phyloP scores from a whole-genome alignment of 2,888 invertebrate species.

The Acanthosepion esculentum region DNA sequence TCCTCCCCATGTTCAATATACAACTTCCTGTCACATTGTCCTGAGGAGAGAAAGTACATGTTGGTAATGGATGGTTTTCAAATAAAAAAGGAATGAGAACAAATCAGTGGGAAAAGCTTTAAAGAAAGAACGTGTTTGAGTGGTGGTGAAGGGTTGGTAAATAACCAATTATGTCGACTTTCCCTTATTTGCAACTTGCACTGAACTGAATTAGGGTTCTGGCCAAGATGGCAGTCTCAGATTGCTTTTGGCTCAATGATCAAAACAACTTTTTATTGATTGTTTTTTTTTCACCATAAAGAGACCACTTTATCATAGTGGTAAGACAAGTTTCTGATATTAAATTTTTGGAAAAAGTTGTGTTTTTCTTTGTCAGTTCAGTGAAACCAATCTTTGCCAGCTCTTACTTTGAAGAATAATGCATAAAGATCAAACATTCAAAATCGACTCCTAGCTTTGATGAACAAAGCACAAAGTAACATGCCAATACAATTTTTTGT shows the following conservation, averaged over 20 bases:
- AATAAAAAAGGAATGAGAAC: too few species aligned
- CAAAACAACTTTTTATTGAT: not conserved
- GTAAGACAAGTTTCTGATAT: not conserved
- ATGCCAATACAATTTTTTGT: not conserved
- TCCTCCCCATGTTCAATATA: too few species aligned
- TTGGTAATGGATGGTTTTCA: too few species aligned
- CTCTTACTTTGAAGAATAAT: not conserved
- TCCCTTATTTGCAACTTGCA: too few species aligned
- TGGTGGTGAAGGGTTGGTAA: too few species aligned
- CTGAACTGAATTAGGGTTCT: not conserved
- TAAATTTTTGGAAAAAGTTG: not conserved
- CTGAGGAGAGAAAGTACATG: too few species aligned
- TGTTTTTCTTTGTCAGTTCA: not conserved
- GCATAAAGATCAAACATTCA: not conserved
- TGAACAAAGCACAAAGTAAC: not conserved
- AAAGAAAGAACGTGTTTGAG: too few species aligned
- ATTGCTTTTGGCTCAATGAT: slow-evolving; percentile 1
- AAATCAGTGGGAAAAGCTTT: too few species aligned
- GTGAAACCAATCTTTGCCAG: not conserved
- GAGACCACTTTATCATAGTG: not conserved
- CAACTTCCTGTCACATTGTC: too few species aligned
- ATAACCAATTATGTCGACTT: too few species aligned
- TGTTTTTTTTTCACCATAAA: not conserved
- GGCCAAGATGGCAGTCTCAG: not conserved
- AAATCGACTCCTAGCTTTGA: not conserved